Evolutionary conservation across 2,797 vertebrate genomes (phyloP).

Genomic region (Ctenopoma kingsleyae): DNA sequence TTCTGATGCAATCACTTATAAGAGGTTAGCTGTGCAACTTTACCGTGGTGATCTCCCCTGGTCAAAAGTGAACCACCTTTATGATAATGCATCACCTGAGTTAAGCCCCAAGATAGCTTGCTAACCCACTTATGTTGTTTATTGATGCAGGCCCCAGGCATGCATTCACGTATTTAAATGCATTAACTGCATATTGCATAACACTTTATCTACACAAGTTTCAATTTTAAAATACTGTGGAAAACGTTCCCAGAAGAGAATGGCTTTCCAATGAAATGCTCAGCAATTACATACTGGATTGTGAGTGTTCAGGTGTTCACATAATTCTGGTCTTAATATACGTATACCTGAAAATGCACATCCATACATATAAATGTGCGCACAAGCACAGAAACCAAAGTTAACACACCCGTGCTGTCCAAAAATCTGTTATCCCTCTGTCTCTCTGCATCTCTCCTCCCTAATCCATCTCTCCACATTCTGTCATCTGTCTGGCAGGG

Average conservation of each 20-base stretch:
- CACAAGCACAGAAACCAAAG: slow-evolving; percentile 24
- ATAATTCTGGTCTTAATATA: neutral
- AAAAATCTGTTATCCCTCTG: slow-evolving; percentile 60
- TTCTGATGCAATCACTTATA: neutral
- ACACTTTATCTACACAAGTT: neutral
- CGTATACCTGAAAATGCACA: slow-evolving; percentile 8
- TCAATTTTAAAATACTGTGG: neutral
- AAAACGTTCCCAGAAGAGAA: neutral
- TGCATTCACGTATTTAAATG: neutral
- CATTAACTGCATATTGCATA: neutral
- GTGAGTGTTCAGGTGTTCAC: neutral
- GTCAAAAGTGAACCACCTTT: neutral
- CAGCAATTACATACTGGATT: neutral
- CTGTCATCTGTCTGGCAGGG: slow-evolving; percentile 65
- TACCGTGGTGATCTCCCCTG: neutral
- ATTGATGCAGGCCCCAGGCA: neutral
- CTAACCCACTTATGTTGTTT: neutral
- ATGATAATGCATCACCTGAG: neutral
- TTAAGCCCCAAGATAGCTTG: no score
- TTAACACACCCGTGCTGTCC: slow-evolving; percentile 34
- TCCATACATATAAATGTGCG: slow-evolving; percentile 1
- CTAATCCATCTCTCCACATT: slow-evolving; percentile 68
- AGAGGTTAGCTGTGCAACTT: no score
- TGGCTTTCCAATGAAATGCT: slow-evolving; percentile 7
- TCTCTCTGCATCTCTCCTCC: slow-evolving; percentile 52